Conservation (phyloP, 2,113 vertebrate species). For the Passer domesticus region DNA sequence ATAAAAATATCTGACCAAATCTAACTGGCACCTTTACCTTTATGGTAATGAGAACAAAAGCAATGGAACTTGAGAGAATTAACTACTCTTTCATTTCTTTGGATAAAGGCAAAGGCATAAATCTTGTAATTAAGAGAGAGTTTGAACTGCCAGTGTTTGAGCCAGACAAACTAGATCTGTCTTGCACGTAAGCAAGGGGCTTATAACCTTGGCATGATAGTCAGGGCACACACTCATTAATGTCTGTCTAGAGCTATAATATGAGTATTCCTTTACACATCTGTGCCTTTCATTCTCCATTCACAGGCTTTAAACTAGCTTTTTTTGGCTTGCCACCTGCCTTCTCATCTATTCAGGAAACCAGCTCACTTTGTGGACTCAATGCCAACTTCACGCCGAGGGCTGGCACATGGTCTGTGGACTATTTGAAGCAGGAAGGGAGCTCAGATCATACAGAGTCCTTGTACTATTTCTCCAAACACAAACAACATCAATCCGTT, state of each 20-base stretch:
- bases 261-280: background rate
- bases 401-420: background rate
- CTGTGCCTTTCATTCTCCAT: background rate
- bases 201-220: background rate
- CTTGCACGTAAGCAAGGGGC: background rate
- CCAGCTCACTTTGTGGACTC: background rate
- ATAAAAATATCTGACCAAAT: background rate
- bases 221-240: background rate
- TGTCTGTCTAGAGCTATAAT: background rate
- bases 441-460: background rate
- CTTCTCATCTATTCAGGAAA: background rate
- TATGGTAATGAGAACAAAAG: background rate
- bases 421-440: background rate
- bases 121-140: conserved; percentile 1
- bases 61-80: background rate
- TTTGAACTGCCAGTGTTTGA: conserved; percentile 1
- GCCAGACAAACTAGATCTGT: background rate
- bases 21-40: background rate
- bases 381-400: background rate
- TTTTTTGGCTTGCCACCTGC: background rate
- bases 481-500: background rate
- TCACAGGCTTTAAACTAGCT: background rate
- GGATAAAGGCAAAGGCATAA: background rate
- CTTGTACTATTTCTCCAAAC: background rate
- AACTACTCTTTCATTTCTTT: conserved; percentile 4